These are phyloP conservation scores for Drosophila paucipuncta DNA, from an alignment of 2,888 invertebrate genomes.

Conservation along the genomic window DNA sequence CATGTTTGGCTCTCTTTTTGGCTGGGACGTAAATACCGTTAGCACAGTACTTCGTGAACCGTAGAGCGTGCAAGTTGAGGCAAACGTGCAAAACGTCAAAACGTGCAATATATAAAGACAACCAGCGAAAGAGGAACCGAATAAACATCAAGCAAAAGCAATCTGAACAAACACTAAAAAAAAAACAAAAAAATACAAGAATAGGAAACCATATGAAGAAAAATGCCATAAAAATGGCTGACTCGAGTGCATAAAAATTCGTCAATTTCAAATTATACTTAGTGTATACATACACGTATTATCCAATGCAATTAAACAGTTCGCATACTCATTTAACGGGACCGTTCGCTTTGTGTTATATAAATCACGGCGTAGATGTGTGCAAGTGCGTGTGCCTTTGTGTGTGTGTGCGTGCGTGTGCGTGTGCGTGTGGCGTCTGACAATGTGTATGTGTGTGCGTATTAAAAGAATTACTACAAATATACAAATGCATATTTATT, in stretches of 20 bases:
- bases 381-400: slow-evolving; percentile 29
- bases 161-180: slow-evolving; percentile 20
- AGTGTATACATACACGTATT: background rate
- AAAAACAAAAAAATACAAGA: slow-evolving; percentile 3
- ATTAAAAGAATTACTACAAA: slow-evolving; percentile 33
- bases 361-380: slow-evolving; percentile 60
- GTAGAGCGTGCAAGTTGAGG: slow-evolving; percentile 74
- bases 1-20: slow-evolving; percentile 34
- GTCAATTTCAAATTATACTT: background rate
- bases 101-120: slow-evolving; percentile 33
- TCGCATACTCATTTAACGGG: slow-evolving; percentile 16
- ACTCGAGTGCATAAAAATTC: slow-evolving; percentile 21
- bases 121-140: slow-evolving; percentile 23
- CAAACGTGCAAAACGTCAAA: slow-evolving; percentile 20
- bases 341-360: slow-evolving; percentile 65
- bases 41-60: slow-evolving; percentile 80
- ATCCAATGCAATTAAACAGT: slow-evolving; percentile 8
- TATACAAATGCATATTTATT: slow-evolving; percentile 6
- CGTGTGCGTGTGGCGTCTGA: slow-evolving; percentile 36
- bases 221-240: slow-evolving; percentile 50
- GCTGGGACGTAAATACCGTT: slow-evolving; percentile 64
- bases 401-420: slow-evolving; percentile 21
- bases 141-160: slow-evolving; percentile 28
- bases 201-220: background rate
- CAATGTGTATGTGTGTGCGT: slow-evolving; percentile 31